Evolutionary conservation across 2,113 vertebrate species (phyloP).

Genomic region (Talpa occidentalis): DNA sequence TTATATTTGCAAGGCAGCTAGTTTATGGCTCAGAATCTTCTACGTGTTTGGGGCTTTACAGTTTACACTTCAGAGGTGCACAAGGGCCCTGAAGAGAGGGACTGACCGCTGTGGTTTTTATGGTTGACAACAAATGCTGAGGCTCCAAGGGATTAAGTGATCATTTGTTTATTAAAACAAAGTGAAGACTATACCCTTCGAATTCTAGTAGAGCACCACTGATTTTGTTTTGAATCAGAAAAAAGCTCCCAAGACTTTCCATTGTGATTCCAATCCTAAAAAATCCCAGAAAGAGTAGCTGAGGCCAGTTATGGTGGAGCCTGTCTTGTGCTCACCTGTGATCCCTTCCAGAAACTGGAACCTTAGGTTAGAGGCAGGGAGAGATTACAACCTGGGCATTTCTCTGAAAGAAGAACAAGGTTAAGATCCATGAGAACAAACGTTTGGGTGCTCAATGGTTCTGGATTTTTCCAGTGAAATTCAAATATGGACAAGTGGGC

Average conservation of each 20-base stretch:
- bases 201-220: background rate
- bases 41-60: background rate
- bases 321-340: background rate
- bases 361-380: background rate
- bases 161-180: conserved; percentile 9
- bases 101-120: background rate
- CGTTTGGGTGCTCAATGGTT: background rate
- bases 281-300: background rate
- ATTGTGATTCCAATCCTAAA: background rate
- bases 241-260: background rate
- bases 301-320: background rate
- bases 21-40: background rate
- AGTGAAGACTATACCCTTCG: background rate
- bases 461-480: conserved; percentile 8
- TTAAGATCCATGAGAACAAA: background rate
- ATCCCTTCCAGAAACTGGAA: background rate
- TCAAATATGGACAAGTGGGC: background rate
- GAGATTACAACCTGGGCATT: background rate
- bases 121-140: background rate
- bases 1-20: background rate
- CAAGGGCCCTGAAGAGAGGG: background rate
- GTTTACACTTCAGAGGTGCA: background rate
- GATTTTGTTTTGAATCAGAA: conserved; percentile 30
- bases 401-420: background rate
- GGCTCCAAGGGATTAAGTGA: background rate